Conservation (phyloP, 23 tunicate species). For the Trididemnum miniatum region DNA sequence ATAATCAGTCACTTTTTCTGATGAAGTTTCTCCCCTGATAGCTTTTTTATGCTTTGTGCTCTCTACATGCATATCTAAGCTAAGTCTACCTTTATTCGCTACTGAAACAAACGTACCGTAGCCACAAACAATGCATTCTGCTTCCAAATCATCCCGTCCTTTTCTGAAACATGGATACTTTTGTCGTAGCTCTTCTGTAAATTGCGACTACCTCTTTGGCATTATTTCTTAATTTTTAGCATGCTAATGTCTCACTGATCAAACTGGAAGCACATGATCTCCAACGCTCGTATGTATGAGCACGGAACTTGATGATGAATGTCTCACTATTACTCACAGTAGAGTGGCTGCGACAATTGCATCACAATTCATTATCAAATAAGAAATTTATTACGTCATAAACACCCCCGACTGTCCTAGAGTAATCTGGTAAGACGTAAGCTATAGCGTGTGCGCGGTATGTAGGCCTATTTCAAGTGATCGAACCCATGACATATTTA, state of each 20-base stretch:
- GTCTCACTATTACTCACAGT: not conserved
- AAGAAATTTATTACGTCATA: no score
- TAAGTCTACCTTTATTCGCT: not conserved
- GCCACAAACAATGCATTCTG: slow-evolving; percentile 12
- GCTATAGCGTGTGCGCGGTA: no score
- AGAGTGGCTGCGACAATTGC: not conserved
- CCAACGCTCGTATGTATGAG: no score
- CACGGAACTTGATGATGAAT: no score
- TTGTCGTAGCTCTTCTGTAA: not conserved
- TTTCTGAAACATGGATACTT: slow-evolving; percentile 1
- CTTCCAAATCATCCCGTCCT: not conserved
- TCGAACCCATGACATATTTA: no score
- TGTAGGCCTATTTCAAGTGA: no score
- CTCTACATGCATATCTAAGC: not conserved
- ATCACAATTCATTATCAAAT: no score
- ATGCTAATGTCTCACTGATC: no score
- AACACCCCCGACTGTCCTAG: no score
- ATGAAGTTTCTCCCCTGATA: slow-evolving; percentile 1
- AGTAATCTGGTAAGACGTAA: no score
- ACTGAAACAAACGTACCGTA: not conserved
- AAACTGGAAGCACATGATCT: no score
- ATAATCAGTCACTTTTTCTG: slow-evolving; percentile 15
- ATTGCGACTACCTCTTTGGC: not conserved
- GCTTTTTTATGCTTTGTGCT: slow-evolving; percentile 4
- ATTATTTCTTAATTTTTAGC: not conserved